Evolutionary conservation across 2,888 invertebrate species (phyloP).

Genomic region (Autographa gamma): DNA sequence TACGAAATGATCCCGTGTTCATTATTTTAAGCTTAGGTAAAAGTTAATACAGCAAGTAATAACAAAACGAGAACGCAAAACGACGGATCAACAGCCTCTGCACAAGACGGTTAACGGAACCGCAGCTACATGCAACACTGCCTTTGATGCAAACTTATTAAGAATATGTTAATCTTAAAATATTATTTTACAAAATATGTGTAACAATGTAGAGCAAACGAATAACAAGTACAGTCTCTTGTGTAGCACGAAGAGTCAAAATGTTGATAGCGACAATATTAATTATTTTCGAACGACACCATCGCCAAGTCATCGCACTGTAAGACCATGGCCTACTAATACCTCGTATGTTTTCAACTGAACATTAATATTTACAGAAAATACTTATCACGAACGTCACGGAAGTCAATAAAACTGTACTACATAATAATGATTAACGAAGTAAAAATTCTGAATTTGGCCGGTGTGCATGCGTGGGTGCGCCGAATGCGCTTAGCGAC

Average conservation of each 20-base stretch:
- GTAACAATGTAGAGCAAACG: conserved; percentile 7
- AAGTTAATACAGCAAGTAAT: conserved; percentile 36
- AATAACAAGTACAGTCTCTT: background rate
- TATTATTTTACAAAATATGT: conserved; percentile 20
- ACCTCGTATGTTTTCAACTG: conserved; percentile 34
- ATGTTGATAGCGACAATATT: background rate
- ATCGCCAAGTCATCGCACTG: conserved; percentile 27
- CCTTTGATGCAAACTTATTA: conserved; percentile 54
- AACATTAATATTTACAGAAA: conserved; percentile 46
- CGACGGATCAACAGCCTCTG: conserved; percentile 68
- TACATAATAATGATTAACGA: conserved; percentile 56
- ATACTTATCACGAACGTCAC: conserved; percentile 47
- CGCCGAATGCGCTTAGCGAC: conserved; percentile 76
- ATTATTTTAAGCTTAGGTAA: conserved; percentile 38
- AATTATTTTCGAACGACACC: conserved; percentile 9
- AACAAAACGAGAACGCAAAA: conserved; percentile 56
- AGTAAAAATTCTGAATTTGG: conserved; percentile 69
- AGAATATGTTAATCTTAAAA: conserved; percentile 43
- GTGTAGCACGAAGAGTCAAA: background rate
- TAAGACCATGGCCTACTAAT: conserved; percentile 56
- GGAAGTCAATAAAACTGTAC: conserved; percentile 58
- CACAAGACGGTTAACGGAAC: conserved; percentile 61
- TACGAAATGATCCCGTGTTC: background rate
- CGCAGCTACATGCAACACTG: conserved; percentile 65
- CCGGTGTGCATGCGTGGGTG: conserved; percentile 74